phyloP scores from a whole-genome alignment of 2,888 invertebrate genomes.

The Tipula helvola region DNA sequence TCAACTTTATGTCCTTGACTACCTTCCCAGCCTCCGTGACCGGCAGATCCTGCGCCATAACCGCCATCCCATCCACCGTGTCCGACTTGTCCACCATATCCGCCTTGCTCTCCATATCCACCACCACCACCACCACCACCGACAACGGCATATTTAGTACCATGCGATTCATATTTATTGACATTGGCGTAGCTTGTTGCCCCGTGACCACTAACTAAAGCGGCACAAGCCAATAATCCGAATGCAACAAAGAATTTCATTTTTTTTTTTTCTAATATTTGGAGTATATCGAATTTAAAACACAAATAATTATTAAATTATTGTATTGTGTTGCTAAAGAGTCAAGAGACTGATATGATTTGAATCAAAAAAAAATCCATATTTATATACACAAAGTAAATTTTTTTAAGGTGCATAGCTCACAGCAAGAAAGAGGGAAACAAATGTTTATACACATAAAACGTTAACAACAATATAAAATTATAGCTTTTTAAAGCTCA shows the following conservation, averaged over 20 bases:
- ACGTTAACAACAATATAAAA: background rate
- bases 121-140: background rate
- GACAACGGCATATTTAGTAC: background rate
- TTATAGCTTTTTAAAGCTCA: background rate
- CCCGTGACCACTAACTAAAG: constrained; percentile 10
- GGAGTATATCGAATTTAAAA: too few species aligned
- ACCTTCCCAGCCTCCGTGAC: background rate
- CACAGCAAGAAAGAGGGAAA: background rate
- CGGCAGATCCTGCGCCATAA: background rate
- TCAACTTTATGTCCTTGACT: background rate
- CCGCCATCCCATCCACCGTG: background rate
- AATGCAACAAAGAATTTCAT: constrained; percentile 1
- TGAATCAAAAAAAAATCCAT: background rate
- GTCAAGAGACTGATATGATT: background rate
- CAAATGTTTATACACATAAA: too few species aligned
- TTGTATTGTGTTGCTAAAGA: background rate
- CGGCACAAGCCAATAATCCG: constrained; percentile 8
- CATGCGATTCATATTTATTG: background rate
- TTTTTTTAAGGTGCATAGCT: background rate
- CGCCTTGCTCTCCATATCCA: background rate
- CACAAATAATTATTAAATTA: background rate
- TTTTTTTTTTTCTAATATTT: background rate
- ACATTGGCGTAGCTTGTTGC: constrained; percentile 13
- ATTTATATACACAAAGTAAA: background rate
- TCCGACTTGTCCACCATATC: background rate